Conservation (phyloP, 1,140 invertebrate species). For the Neodiprion fabricii region DNA sequence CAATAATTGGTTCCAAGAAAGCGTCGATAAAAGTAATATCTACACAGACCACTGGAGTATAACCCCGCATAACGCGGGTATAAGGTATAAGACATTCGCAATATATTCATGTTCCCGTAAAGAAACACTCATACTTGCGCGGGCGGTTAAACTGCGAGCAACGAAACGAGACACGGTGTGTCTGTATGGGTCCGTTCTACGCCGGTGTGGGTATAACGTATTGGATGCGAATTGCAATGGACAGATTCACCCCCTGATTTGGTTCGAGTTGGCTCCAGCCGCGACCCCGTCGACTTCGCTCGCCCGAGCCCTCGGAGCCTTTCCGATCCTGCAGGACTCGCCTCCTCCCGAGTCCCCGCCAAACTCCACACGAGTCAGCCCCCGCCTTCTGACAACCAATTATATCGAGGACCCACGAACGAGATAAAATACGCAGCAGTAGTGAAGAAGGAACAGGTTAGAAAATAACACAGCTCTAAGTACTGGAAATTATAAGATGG, state of each 20-base stretch:
- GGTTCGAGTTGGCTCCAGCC: background rate
- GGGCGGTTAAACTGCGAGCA: too few relatives aligned
- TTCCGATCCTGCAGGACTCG: background rate
- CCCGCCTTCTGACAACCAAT: conserved; percentile 2
- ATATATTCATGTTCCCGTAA: too few relatives aligned
- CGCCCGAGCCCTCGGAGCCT: background rate
- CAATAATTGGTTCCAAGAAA: conserved; percentile 11
- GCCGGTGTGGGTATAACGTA: conserved; percentile 9
- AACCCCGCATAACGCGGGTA: background rate
- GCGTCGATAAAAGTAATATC: conserved; percentile 16
- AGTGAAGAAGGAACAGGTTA: too few relatives aligned
- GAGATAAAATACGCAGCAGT: background rate
- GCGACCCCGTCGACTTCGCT: background rate
- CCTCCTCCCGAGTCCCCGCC: background rate
- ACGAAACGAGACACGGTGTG: too few relatives aligned
- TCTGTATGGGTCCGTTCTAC: too few relatives aligned
- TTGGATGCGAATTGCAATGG: conserved; percentile 18
- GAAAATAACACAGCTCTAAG: too few relatives aligned
- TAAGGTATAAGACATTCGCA: background rate
- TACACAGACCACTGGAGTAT: background rate
- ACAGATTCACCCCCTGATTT: conserved; percentile 19
- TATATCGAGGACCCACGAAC: background rate
- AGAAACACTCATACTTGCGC: too few relatives aligned
- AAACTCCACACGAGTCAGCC: background rate
- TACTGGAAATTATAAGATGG: too few relatives aligned